Evolutionary conservation across 1,140 invertebrate species (phyloP), one percentile per base, ranked within the genome.

Genomic region (Cotesia typhae): DNA sequence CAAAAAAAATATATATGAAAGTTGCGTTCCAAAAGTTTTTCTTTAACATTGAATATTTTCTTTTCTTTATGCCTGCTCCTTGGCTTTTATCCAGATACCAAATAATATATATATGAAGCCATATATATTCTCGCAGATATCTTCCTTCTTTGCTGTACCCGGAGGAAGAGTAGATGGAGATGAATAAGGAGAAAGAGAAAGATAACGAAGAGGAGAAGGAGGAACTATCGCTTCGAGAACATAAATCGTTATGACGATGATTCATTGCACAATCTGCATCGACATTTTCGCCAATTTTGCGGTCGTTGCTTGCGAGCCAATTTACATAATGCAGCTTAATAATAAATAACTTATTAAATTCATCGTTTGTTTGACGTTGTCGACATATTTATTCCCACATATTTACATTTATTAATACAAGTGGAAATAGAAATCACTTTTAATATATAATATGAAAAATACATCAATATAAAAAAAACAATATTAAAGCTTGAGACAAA

Each of bases 251-350:
- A 70, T 53, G 17, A 7, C 61, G 63, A 71, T 71, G 70, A 71
- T 71, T 71, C 70, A 71, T 52, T 71, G 63, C 63, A 37, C 52
- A 52, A 66, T 51, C 65, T 60, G 61, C 61, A 71, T 71, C 70
- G 70, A 71, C 70, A 37, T 71, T 71, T 71, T 71, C 70, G 63
- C 70, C 70, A 71, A 71, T 71, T 71, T 71, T 37, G 52, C 63
- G 63, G 70, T 64, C 70, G 70, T 66, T 71, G 70, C 63, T 66
- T 71, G 61, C 63, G 65, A 36, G 61, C 28, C 63, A 65, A 71
- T 71, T 71, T 71, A 55, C 70, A 71, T 71, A 71, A 66, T 71
- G 63, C 35, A 61, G 38, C 47, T 28, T 20, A 41, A 57, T 63
- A 66, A 71, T 71, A 71, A 71, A 71, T 71, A 71, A 71, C 63